These are phyloP conservation scores for Haplotaxodon microlepis DNA, from an alignment of 2,113 vertebrate genomes.

Conservation along the genomic window DNA sequence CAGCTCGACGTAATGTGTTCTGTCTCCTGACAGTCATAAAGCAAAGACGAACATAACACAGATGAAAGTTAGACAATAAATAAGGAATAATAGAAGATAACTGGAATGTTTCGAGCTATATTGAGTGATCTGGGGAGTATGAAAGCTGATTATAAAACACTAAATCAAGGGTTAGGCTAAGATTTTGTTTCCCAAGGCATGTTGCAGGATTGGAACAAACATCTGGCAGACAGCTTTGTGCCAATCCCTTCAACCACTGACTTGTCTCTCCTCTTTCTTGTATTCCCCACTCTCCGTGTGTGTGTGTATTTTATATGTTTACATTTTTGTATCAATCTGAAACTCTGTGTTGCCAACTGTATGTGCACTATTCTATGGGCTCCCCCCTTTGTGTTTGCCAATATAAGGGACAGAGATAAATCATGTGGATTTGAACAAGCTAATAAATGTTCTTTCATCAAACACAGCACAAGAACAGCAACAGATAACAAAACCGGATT, in stretches of 20 bases:
- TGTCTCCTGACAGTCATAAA: not conserved
- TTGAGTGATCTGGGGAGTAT: not conserved
- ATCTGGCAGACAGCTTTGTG: conserved; percentile 52
- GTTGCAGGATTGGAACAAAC: conserved; percentile 41
- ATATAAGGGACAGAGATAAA: not conserved
- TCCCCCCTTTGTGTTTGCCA: not conserved
- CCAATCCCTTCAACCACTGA: not conserved
- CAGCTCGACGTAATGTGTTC: not conserved
- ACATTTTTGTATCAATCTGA: not conserved
- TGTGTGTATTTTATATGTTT: not conserved
- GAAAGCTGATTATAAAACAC: not conserved
- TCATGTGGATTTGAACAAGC: not conserved
- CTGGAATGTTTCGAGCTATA: not conserved
- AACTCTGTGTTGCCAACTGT: not conserved
- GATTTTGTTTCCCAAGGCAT: conserved; percentile 13
- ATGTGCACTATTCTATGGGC: not conserved
- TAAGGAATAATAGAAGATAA: not conserved
- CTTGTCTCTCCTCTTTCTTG: not conserved
- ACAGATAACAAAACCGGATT: not conserved
- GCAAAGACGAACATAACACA: not conserved
- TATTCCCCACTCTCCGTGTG: not conserved
- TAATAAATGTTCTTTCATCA: not conserved
- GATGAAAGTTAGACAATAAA: not conserved
- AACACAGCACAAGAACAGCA: not conserved
- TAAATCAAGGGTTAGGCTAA: not conserved